phyloP scores from a whole-genome alignment of 2,797 vertebrate genomes.

The Leuciscus waleckii region DNA sequence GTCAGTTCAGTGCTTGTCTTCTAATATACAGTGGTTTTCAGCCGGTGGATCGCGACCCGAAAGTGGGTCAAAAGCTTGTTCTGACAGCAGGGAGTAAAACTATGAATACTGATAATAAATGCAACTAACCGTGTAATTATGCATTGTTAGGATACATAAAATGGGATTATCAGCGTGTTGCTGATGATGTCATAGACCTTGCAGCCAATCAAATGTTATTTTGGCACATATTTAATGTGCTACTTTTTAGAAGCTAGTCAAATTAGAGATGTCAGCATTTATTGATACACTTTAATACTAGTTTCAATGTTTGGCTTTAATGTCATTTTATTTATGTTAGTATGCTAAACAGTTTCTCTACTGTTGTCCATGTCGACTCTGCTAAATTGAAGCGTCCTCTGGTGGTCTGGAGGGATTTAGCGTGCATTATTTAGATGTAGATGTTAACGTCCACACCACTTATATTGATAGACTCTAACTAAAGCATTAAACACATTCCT shows the following conservation, averaged over 20 bases:
- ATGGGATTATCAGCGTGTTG: not conserved
- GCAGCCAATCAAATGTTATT: not conserved
- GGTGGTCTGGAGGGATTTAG: not conserved
- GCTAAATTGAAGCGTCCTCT: not conserved
- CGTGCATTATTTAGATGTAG: not conserved
- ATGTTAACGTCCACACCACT: not conserved
- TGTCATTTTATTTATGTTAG: not conserved
- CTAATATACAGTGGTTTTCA: not conserved
- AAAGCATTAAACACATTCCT: constrained; percentile 40
- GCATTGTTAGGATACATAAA: not conserved
- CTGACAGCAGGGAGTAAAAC: not conserved
- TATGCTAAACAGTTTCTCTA: not conserved
- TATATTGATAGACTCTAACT: constrained; percentile 47
- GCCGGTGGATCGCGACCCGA: not conserved
- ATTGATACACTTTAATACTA: not conserved
- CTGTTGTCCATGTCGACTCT: not conserved
- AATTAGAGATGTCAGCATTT: not conserved
- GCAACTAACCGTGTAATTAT: not conserved
- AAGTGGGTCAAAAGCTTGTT: constrained; percentile 15
- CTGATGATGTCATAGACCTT: not conserved
- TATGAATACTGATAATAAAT: not conserved
- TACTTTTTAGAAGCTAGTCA: not conserved
- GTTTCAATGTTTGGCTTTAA: not conserved
- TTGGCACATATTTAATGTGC: not conserved
- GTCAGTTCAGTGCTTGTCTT: constrained; percentile 22